These are phyloP conservation scores for Sebastes matsubarae DNA, from an alignment of 2,797 vertebrate genomes.

Conservation along the genomic window DNA sequence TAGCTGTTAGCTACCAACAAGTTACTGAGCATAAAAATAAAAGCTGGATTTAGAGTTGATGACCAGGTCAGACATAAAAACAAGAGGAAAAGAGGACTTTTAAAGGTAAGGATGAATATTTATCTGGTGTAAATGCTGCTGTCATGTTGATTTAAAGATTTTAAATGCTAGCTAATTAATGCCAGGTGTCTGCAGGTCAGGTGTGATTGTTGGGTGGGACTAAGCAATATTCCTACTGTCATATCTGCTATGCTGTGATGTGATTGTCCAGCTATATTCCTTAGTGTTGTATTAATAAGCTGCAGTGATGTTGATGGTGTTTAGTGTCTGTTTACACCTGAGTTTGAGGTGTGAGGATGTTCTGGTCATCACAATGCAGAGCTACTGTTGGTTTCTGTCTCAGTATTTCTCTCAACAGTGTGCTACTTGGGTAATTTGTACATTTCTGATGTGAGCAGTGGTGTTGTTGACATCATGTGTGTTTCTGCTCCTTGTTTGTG, in stretches of 20 bases:
- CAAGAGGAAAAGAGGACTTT: not conserved
- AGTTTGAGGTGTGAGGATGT: not conserved
- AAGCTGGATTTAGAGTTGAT: not conserved
- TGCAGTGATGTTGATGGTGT: not conserved
- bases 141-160: not conserved
- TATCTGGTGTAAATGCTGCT: not conserved
- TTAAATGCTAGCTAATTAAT: not conserved
- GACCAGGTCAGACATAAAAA: not conserved
- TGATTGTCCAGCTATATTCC: too few species aligned
- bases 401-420: not conserved
- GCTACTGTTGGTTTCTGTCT: not conserved
- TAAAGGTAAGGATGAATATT: not conserved
- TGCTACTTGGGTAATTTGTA: not conserved
- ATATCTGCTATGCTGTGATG: too few species aligned
- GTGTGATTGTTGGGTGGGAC: not conserved
- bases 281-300: not conserved
- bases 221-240: not conserved
- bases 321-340: not conserved
- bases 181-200: not conserved
- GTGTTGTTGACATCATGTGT: not conserved
- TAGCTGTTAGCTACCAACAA: not conserved
- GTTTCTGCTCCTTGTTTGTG: not conserved
- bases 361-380: not conserved
- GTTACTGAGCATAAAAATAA: not conserved
- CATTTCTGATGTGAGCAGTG: not conserved